Conservation (phyloP, 2,888 invertebrate species). For the Carpatolechia fugitivella region DNA sequence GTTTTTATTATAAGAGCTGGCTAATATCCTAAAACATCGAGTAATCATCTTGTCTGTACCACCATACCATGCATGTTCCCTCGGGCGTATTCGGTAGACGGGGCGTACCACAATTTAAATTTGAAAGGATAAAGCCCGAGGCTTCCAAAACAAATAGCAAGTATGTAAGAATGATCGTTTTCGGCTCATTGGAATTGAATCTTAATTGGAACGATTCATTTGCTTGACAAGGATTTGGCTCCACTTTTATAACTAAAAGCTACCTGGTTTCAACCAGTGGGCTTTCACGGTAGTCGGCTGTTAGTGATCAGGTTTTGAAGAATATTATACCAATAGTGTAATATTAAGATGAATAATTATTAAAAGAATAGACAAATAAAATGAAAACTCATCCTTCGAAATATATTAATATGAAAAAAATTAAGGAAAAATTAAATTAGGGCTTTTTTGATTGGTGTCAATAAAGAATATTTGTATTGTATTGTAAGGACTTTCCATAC, state of each 20-base stretch:
- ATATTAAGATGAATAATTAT: no score
- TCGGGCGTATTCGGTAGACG: conserved; percentile 2
- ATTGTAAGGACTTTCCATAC: no score
- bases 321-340: no score
- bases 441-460: no score
- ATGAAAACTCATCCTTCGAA: no score
- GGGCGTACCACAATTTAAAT: conserved; percentile 6
- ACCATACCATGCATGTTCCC: neutral
- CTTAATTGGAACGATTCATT: conserved; percentile 8
- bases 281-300: neutral
- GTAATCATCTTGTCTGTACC: neutral
- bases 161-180: neutral
- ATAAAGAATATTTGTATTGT: no score
- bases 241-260: neutral
- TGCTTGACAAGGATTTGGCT: conserved; percentile 7
- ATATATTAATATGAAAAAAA: neutral
- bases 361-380: no score
- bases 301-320: neutral
- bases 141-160: neutral
- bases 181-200: conserved; percentile 4
- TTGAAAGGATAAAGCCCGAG: neutral
- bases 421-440: neutral
- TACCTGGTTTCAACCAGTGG: neutral
- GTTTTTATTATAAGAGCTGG: no score
- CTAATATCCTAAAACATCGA: no score